Evolutionary conservation across 2,113 vertebrate species (phyloP).

Genomic region (Hydropotes inermis): DNA sequence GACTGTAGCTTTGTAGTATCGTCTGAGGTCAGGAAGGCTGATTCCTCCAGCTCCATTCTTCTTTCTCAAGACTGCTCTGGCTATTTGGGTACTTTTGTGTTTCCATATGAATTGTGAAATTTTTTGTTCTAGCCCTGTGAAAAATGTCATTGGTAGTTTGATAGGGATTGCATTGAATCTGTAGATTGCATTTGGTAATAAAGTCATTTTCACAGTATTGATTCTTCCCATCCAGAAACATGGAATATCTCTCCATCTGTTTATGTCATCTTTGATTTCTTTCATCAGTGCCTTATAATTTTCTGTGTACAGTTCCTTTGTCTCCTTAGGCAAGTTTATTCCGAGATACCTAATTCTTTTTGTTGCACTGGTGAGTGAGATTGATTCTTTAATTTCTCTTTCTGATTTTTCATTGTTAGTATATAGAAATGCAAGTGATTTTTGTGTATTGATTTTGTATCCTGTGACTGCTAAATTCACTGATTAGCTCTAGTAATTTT

Average conservation of each 20-base stretch:
- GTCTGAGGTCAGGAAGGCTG: not conserved
- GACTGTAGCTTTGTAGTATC: not conserved
- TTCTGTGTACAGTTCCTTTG: not conserved
- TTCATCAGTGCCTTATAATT: not conserved
- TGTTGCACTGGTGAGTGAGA: not conserved
- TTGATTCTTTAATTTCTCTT: not conserved
- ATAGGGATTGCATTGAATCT: not conserved
- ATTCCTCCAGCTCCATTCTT: not conserved
- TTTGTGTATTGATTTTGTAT: not conserved
- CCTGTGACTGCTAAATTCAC: not conserved
- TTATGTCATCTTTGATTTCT: not conserved
- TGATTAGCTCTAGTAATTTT: not conserved
- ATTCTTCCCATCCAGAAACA: not conserved
- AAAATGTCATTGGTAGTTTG: not conserved
- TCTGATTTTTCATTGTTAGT: not conserved
- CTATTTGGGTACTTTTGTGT: not conserved
- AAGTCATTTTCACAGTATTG: not conserved
- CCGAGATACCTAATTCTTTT: not conserved
- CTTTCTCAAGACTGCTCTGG: not conserved
- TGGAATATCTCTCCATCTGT: not conserved
- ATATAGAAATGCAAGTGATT: not conserved
- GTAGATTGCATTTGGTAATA: not conserved
- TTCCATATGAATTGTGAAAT: not conserved
- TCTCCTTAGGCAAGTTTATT: not conserved
- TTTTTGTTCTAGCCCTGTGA: not conserved